These are phyloP conservation scores for Ailuropoda melanoleuca DNA, from an alignment of 2,113 vertebrate genomes.

Conservation along the genomic window DNA sequence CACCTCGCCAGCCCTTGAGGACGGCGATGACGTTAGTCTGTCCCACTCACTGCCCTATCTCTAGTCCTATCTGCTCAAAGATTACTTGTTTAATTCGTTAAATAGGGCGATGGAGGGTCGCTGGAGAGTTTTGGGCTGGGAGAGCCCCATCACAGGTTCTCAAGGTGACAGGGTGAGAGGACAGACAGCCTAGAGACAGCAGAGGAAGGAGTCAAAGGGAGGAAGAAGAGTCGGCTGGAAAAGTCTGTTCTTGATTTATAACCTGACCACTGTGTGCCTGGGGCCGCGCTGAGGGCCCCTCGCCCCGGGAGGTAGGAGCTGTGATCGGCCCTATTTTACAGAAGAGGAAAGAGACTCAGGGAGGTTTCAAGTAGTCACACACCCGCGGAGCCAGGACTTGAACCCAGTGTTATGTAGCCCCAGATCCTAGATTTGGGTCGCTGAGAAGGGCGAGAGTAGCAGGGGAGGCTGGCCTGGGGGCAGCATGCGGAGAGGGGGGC, in stretches of 20 bases:
- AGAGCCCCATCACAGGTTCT: neutral
- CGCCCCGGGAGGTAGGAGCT: neutral
- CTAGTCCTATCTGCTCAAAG: neutral
- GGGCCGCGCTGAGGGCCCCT: neutral
- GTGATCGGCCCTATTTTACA: neutral
- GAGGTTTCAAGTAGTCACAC: neutral
- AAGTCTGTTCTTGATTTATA: neutral
- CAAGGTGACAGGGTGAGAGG: neutral
- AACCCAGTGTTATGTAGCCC: neutral
- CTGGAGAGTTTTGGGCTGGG: neutral
- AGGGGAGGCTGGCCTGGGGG: neutral
- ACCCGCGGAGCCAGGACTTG: neutral
- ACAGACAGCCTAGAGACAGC: neutral
- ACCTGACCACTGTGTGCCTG: accelerated
- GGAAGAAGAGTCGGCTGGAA: neutral
- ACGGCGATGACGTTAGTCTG: accelerated
- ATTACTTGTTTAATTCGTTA: neutral
- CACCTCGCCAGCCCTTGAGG: neutral
- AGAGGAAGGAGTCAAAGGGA: neutral
- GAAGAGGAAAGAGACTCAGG: neutral
- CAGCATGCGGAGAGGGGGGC: neutral
- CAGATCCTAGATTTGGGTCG: neutral
- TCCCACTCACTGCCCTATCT: neutral
- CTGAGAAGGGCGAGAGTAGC: neutral
- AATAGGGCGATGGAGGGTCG: neutral